A percentile compares a stretch with the other conserved stretches of the same genome.
Evolutionary conservation across 1,140 invertebrate genomes (phyloP).

Genomic region (Drosophila elegans): DNA sequence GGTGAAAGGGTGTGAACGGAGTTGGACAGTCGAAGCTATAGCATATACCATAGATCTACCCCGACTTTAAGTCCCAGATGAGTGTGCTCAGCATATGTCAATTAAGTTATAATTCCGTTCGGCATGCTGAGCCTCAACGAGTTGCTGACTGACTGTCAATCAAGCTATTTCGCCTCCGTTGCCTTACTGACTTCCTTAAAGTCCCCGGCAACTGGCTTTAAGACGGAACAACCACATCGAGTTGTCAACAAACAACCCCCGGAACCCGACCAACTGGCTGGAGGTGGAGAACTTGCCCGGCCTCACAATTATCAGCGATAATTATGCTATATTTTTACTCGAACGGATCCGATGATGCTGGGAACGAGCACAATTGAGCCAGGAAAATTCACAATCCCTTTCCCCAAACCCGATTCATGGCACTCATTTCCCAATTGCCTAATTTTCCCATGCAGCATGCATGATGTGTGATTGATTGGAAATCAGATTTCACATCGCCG

Average conservation of each 20-base stretch:
- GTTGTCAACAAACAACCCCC: conserved; percentile 74
- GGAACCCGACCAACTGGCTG: conserved; percentile 14
- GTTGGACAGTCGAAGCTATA: conserved; percentile 1
- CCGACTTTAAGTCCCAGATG: conserved; percentile 21
- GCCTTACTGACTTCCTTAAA: conserved; percentile 75
- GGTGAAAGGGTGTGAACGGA: conserved; percentile 40
- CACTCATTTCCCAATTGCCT: conserved; percentile 72
- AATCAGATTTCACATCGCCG: conserved; percentile 17
- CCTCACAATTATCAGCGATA: conserved; percentile 74
- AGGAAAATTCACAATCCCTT: conserved; percentile 32
- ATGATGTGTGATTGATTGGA: conserved; percentile 72
- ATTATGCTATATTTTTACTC: conserved; percentile 73
- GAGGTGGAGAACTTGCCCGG: conserved; percentile 4
- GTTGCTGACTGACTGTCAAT: conserved; percentile 69
- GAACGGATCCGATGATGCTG: conserved; percentile 31
- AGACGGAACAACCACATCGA: conserved; percentile 64
- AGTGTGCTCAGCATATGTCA: conserved; percentile 73
- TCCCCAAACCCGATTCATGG: conserved; percentile 25
- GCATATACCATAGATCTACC: conserved; percentile 1
- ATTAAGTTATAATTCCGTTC: conserved; percentile 80
- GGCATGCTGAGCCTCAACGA: conserved; percentile 67
- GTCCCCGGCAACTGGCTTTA: conserved; percentile 64
- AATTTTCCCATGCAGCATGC: conserved; percentile 67
- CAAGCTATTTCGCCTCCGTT: conserved; percentile 65
- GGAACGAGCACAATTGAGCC: conserved; percentile 27